phyloP scores from a whole-genome alignment of 2,888 invertebrate genomes.

The Phyllotreta striolata region DNA sequence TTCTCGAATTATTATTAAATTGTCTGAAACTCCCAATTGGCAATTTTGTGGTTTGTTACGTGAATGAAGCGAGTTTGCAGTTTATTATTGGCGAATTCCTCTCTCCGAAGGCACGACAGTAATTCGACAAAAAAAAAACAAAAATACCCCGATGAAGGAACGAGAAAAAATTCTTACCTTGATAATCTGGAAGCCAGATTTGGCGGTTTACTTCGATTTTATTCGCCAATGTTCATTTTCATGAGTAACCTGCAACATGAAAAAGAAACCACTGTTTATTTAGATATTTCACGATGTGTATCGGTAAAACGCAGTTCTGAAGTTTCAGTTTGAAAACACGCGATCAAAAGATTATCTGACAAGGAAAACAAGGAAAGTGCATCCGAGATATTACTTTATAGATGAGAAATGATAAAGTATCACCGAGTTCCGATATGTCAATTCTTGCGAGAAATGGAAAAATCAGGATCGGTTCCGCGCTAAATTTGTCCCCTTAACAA shows the following conservation, averaged over 20 bases:
- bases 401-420: conserved; percentile 1
- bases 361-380: background rate
- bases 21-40: conserved; percentile 5
- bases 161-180: conserved; percentile 35
- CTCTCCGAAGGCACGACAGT: background rate
- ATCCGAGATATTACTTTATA: conserved; percentile 5
- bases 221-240: conserved; percentile 22
- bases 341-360: too few relatives aligned
- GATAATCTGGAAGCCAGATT: conserved; percentile 47
- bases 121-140: background rate
- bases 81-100: background rate
- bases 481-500: too few relatives aligned
- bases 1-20: conserved; percentile 8
- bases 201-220: conserved; percentile 26
- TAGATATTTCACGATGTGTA: background rate
- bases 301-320: background rate
- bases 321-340: too few relatives aligned
- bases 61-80: background rate
- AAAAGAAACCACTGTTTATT: background rate
- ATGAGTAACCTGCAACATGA: conserved; percentile 19
- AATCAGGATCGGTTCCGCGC: too few relatives aligned
- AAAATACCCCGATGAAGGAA: background rate
- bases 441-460: background rate
- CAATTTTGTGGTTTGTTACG: conserved; percentile 13
- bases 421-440: background rate